Base-by-base conservation (phyloP, 2,888 invertebrate genomes). In the Alitta virens region DNA sequence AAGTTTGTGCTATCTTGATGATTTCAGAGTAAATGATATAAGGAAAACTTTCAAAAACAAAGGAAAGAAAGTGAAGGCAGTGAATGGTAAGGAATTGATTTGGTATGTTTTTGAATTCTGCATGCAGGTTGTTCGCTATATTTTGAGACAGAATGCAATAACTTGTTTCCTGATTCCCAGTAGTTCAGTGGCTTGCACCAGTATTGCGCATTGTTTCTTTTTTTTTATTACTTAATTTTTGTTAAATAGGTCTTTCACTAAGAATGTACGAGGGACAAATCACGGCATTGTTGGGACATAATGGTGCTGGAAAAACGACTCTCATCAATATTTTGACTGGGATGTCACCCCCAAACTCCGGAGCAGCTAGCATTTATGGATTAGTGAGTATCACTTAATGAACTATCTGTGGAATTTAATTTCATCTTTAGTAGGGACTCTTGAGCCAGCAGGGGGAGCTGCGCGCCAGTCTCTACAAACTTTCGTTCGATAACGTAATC, bases 261-360 rank as follows among this genome's bases (percentile, higher is more conserved):
- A 90, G 90, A 62, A 72, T 92, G 67, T 92, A 92, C 82, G 91
- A 92, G 78, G 91, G 88, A 0, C 91, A 92, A 81, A 92, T 92
- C 65, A 92, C 92, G 0, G 91, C 91, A 0, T 88, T 92, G 24
- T 82, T 92, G 64, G 92, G 92, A 0, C 92, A 92, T 74, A 92
- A 92, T 75, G 92, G 92, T 0, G 92, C 92, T 42, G 92, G 92
- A 3, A 92, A 93, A 81, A 91, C 91, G 0, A 92, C 92, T 0
- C 83, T 92, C 9, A 90, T 93, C 77, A 92, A 92, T 73, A 91
- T 93, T 69, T 82, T 93, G 21, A 91, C 91, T 1, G 92, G 93
- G 0, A 68, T 82, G 57, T 74, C 76, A 2, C 67, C 74, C 2
- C 77, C 82, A 3, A 76, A 79, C 16, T 68, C 68, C 18, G 83